phyloP scores from a whole-genome alignment of 1,140 invertebrate genomes.

The Drosophila elegans region DNA sequence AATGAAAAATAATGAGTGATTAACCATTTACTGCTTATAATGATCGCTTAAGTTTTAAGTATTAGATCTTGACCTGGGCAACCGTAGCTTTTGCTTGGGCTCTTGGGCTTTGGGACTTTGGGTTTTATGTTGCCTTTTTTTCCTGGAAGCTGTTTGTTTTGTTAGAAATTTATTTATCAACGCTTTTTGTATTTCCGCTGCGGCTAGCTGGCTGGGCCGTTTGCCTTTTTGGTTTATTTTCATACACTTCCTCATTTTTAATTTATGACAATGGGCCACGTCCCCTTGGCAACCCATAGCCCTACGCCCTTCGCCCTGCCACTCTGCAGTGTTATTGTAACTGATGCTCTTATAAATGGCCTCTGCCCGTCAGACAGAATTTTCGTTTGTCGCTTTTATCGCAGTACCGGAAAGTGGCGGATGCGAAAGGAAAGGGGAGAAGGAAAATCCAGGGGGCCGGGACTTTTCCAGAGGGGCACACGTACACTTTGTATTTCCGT shows the following conservation, averaged over 20 bases:
- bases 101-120: slow-evolving; percentile 32
- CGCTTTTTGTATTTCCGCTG: slow-evolving; percentile 76
- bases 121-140: slow-evolving; percentile 10
- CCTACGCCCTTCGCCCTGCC: background rate
- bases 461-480: slow-evolving; percentile 43
- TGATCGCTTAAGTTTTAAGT: background rate
- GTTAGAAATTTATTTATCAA: slow-evolving; percentile 78
- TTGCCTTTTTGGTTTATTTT: slow-evolving; percentile 80
- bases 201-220: slow-evolving; percentile 50
- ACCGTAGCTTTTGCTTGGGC: slow-evolving; percentile 1
- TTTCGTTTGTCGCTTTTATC: slow-evolving; percentile 79
- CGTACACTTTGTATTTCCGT: slow-evolving; percentile 79
- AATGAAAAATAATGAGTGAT: too few species aligned
- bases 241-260: slow-evolving; percentile 83
- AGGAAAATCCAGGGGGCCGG: slow-evolving; percentile 4
- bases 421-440: slow-evolving; percentile 4
- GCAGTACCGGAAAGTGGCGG: slow-evolving; percentile 49
- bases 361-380: slow-evolving; percentile 67
- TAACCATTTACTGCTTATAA: too few species aligned
- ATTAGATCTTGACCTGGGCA: slow-evolving; percentile 10
- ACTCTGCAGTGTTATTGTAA: slow-evolving; percentile 72
- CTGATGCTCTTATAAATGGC: slow-evolving; percentile 82
- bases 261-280: slow-evolving; percentile 82
- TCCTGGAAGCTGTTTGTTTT: slow-evolving; percentile 18
- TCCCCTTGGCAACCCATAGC: slow-evolving; percentile 14